Conservation (phyloP, 2,888 invertebrate species). For the Druceiella hillmani region DNA sequence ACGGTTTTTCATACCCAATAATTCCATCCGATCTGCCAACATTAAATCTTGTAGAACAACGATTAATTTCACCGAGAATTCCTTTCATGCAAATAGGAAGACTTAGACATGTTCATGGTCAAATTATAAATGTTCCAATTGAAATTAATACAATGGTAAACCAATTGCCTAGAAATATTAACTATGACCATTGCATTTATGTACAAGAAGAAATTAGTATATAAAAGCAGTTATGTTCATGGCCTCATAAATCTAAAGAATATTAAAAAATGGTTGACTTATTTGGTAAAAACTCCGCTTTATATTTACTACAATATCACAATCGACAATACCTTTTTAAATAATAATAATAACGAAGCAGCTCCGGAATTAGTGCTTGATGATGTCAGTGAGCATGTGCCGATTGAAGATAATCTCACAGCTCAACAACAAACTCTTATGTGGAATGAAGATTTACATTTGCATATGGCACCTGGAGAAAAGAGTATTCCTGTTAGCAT, state of each 20-base stretch:
- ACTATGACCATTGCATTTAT: too few species aligned
- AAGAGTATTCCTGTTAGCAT: slow-evolving; percentile 19
- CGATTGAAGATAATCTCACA: background rate
- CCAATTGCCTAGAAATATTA: too few species aligned
- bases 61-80: slow-evolving; percentile 6
- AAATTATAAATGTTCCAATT: too few species aligned
- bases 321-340: background rate
- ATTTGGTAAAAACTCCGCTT: slow-evolving; percentile 2
- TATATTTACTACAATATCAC: slow-evolving; percentile 4
- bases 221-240: too few species aligned
- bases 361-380: background rate
- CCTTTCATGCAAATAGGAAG: slow-evolving; percentile 7
- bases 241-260: too few species aligned
- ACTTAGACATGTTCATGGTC: background rate
- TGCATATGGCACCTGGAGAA: slow-evolving; percentile 8
- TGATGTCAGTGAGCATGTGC: slow-evolving; percentile 5
- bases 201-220: too few species aligned
- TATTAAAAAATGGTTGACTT: too few species aligned
- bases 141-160: too few species aligned
- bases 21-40: slow-evolving; percentile 3
- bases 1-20: slow-evolving; percentile 4
- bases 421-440: slow-evolving; percentile 5
- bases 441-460: slow-evolving; percentile 2
- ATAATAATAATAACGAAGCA: background rate
- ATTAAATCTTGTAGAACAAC: slow-evolving; percentile 5